These are phyloP conservation scores for Galerucella calmariensis DNA, from an alignment of 2,888 invertebrate genomes.

Conservation along the genomic window DNA sequence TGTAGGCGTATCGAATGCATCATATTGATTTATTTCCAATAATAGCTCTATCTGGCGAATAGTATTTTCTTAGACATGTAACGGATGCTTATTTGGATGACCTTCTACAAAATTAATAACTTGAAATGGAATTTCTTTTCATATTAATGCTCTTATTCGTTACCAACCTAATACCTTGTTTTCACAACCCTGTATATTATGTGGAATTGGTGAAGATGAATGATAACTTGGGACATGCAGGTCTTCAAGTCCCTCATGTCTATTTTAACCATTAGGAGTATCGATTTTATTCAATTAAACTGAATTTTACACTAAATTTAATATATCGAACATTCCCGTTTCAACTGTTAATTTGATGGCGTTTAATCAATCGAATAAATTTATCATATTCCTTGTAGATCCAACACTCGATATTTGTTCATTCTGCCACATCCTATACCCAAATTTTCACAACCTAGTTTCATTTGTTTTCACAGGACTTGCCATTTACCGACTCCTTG, in stretches of 20 bases:
- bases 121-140: too few species aligned
- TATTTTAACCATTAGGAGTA: too few species aligned
- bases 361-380: not conserved
- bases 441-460: not conserved
- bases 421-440: not conserved
- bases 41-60: slow-evolving; percentile 62
- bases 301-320: too few species aligned
- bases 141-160: too few species aligned
- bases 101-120: too few species aligned
- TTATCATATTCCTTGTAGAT: not conserved
- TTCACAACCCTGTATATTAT: too few species aligned
- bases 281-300: too few species aligned
- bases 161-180: too few species aligned
- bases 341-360: not conserved
- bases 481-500: not conserved
- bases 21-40: slow-evolving; percentile 64
- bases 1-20: slow-evolving; percentile 53
- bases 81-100: too few species aligned
- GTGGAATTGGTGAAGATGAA: too few species aligned
- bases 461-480: not conserved
- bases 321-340: not conserved
- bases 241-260: too few species aligned
- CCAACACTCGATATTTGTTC: not conserved
- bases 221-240: too few species aligned
- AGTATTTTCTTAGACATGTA: slow-evolving; percentile 21